Percentiles rank a stretch among this genome's conserved stretches.
phyloP scores from a whole-genome alignment of 2,888 invertebrate species.

The Eugnorisma glareosa region DNA sequence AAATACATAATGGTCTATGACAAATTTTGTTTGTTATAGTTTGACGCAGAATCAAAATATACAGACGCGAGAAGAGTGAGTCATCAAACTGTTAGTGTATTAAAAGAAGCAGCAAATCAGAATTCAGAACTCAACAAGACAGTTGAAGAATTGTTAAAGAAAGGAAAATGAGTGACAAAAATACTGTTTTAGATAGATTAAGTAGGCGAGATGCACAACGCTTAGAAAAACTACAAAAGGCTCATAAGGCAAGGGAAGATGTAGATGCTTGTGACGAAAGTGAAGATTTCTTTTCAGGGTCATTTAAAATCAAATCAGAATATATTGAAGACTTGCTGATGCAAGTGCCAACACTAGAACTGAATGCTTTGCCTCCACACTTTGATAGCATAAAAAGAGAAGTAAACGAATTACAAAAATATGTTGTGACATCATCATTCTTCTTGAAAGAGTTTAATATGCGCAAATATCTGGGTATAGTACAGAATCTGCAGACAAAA shows the following conservation, averaged over 20 bases:
- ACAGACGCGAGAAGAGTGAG: constrained; percentile 81
- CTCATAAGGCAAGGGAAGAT: constrained; percentile 92
- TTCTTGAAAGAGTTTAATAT: constrained; percentile 95
- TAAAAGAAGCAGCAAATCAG: constrained; percentile 87
- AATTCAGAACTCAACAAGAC: constrained; percentile 85
- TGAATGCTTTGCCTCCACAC: constrained; percentile 88
- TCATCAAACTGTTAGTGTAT: constrained; percentile 77
- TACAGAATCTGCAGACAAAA: constrained; percentile 93
- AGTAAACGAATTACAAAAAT: constrained; percentile 94
- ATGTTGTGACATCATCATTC: constrained; percentile 94
- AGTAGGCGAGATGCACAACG: constrained; percentile 92
- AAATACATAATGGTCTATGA: background rate
- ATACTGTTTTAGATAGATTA: constrained; percentile 85
- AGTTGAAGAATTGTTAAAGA: constrained; percentile 86
- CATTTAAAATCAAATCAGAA: constrained; percentile 92
- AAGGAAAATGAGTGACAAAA: constrained; percentile 87
- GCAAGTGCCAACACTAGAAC: constrained; percentile 87
- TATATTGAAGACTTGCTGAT: constrained; percentile 92
- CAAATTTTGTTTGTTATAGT: constrained; percentile 74
- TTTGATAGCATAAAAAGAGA: constrained; percentile 94
- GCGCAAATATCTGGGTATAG: constrained; percentile 93
- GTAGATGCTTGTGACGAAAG: constrained; percentile 92
- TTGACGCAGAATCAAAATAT: constrained; percentile 79
- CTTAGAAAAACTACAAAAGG: constrained; percentile 92
- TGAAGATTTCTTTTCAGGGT: constrained; percentile 93